Conservation (phyloP, 2,113 vertebrate genomes). For the Macheiramphus alcinus region DNA sequence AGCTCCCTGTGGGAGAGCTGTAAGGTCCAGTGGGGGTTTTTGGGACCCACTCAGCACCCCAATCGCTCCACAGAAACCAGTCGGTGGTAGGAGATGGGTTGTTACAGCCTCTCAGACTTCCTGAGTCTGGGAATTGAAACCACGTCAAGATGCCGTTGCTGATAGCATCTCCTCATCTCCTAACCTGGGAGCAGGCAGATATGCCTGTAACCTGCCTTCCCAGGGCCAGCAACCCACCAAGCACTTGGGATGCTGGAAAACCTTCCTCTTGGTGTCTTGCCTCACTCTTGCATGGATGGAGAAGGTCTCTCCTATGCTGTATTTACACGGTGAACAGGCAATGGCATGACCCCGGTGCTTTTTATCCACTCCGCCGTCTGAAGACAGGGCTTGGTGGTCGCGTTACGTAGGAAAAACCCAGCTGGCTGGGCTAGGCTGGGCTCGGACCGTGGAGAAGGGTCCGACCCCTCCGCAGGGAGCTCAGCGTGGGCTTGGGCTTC, state of each 20-base stretch:
- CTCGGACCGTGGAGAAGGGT: not conserved
- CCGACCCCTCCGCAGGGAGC: not conserved
- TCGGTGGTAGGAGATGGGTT: not conserved
- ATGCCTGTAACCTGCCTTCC: not conserved
- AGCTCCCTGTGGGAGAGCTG: not conserved
- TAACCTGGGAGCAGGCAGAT: not conserved
- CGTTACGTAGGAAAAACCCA: not conserved
- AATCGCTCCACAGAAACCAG: not conserved
- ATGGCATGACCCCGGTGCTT: not conserved
- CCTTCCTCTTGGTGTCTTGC: not conserved
- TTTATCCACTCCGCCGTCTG: not conserved
- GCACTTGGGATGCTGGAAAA: not conserved
- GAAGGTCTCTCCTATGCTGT: not conserved
- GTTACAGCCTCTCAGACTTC: not conserved
- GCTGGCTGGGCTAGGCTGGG: not conserved
- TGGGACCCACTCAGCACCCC: not conserved
- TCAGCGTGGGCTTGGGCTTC: not conserved
- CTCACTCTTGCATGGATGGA: not conserved
- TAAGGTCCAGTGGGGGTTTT: not conserved
- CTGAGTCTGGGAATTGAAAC: not conserved
- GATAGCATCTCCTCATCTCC: not conserved
- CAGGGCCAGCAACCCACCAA: not conserved
- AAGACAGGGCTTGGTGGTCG: not conserved
- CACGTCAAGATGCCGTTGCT: rapidly evolving
- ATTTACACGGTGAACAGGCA: not conserved